These are phyloP conservation scores for Heliangelus exortis DNA, from an alignment of 2,797 vertebrate genomes.

Conservation along the genomic window DNA sequence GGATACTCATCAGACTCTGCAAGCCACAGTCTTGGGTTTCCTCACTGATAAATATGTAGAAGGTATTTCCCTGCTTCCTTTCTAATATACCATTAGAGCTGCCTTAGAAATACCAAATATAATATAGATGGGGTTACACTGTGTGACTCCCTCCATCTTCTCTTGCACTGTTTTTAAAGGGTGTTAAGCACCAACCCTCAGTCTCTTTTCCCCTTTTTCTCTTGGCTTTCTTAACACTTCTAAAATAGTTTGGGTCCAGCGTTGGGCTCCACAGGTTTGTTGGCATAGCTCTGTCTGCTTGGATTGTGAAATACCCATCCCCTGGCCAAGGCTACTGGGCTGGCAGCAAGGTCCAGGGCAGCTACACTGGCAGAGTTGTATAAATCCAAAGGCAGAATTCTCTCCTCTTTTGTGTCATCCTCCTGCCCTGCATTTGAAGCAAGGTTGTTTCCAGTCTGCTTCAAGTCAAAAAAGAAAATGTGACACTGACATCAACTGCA, in stretches of 20 bases:
- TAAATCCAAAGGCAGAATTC: not conserved
- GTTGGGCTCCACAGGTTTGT: not conserved
- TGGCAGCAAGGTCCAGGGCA: rapidly evolving
- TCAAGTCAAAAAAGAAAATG: not conserved
- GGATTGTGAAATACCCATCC: not conserved
- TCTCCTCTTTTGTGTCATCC: not conserved
- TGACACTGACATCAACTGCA: not conserved
- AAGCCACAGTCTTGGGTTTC: not conserved
- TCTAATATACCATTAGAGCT: not conserved
- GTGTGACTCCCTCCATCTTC: not conserved
- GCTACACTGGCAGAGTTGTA: rapidly evolving
- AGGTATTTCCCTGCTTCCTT: not conserved
- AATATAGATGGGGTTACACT: not conserved
- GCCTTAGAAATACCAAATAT: not conserved
- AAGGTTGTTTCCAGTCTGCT: not conserved
- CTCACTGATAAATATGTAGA: not conserved
- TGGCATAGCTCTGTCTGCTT: constrained; percentile 2
- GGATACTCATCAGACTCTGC: not conserved
- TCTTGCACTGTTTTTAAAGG: not conserved
- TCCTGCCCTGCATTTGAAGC: not conserved
- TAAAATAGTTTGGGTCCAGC: constrained; percentile 11
- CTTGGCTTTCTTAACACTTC: not conserved
- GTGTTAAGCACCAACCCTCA: not conserved
- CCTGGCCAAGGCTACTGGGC: not conserved
- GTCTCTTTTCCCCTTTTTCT: not conserved